Evolutionary conservation across 2,797 vertebrate genomes (phyloP).

Genomic region (Gastrophryne carolinensis): DNA sequence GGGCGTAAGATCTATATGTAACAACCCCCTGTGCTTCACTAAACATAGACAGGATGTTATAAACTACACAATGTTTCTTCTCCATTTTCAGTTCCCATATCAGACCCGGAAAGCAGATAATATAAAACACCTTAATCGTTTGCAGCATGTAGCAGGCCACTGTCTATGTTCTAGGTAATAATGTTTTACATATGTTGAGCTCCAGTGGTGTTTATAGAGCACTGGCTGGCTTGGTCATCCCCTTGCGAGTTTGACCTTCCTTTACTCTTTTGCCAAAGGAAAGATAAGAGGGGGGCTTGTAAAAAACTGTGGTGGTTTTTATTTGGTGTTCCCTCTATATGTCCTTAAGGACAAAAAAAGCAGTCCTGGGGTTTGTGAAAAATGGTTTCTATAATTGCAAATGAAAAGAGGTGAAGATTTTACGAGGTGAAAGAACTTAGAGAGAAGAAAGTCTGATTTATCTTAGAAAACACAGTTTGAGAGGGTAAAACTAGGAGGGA

Average conservation of each 20-base stretch:
- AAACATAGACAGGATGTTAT: background rate
- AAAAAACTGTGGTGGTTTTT: constrained; percentile 9
- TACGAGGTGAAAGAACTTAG: background rate
- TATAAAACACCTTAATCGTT: constrained; percentile 28
- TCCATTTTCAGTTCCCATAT: constrained; percentile 1
- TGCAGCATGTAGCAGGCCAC: constrained; percentile 17
- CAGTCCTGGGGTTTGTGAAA: background rate
- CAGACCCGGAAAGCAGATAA: constrained; percentile 14
- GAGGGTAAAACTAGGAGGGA: background rate
- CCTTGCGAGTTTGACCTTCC: constrained; percentile 12
- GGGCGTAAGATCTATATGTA: background rate
- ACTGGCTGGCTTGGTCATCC: constrained; percentile 10
- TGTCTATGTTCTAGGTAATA: constrained; percentile 24
- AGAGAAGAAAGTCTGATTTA: background rate
- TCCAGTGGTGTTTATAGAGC: background rate
- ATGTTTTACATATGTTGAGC: constrained; percentile 36
- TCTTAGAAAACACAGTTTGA: background rate
- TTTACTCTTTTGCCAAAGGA: constrained; percentile 27
- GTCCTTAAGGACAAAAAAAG: background rate
- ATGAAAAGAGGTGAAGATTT: background rate
- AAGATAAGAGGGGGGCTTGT: constrained; percentile 1
- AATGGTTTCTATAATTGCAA: background rate
- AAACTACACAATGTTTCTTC: background rate
- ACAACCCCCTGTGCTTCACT: background rate
- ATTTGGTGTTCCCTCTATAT: background rate